Conservation (phyloP, 2,797 vertebrate genomes). For the Hoplostethus mediterraneus region DNA sequence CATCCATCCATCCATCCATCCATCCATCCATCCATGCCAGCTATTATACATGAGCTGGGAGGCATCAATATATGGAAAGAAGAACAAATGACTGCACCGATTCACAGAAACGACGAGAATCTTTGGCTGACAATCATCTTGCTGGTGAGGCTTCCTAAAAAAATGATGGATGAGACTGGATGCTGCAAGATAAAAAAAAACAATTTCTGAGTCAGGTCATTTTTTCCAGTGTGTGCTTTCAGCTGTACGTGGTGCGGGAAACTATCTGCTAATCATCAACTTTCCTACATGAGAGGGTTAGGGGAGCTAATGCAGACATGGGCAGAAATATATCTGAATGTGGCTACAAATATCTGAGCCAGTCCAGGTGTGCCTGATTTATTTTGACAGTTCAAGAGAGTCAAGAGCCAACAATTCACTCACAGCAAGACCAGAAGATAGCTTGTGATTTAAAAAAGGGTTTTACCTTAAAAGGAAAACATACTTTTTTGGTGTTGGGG, state of each 20-base stretch:
- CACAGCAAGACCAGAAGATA: background rate
- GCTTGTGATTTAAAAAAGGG: background rate
- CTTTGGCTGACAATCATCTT: background rate
- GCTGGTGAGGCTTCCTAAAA: background rate
- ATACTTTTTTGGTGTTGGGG: background rate
- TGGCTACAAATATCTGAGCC: slow-evolving; percentile 26
- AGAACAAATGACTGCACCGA: too few species aligned
- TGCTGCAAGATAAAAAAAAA: slow-evolving; percentile 24
- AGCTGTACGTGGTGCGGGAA: slow-evolving; percentile 48
- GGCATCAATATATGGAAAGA: too few species aligned
- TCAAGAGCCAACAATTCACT: background rate
- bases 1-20: too few species aligned
- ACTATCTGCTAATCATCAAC: slow-evolving; percentile 64
- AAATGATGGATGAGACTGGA: background rate
- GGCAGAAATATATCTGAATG: slow-evolving; percentile 54
- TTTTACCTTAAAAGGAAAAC: background rate
- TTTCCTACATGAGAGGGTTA: slow-evolving; percentile 51
- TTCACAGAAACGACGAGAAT: too few species aligned
- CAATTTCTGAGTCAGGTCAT: background rate
- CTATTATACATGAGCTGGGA: too few species aligned
- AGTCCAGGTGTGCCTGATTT: background rate
- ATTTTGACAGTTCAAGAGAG: background rate
- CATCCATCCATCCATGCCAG: too few species aligned
- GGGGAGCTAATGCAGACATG: slow-evolving; percentile 56
- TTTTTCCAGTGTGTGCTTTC: slow-evolving; percentile 53